Conservation (phyloP, 2,888 invertebrate genomes). For the Lochmaea crataegi region DNA sequence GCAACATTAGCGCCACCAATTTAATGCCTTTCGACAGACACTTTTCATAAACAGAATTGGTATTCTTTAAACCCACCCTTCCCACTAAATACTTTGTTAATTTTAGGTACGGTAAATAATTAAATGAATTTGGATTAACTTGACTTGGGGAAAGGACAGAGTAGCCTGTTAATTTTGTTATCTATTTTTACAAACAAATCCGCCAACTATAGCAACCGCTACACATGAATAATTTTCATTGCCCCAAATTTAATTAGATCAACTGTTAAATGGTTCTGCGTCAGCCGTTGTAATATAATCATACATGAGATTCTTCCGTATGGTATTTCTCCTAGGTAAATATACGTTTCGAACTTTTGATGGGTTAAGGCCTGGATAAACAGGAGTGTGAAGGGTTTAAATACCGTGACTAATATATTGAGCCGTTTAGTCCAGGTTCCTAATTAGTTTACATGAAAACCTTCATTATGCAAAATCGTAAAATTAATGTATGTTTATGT, state of each 20-base stretch:
- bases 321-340: constrained; percentile 21
- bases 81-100: too few species aligned
- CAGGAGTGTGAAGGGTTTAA: constrained; percentile 21
- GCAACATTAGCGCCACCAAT: too few species aligned
- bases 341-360: constrained; percentile 18
- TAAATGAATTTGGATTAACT: too few species aligned
- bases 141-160: too few species aligned
- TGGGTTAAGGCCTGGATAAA: constrained; percentile 18
- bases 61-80: too few species aligned
- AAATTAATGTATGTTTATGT: constrained; percentile 18
- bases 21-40: too few species aligned
- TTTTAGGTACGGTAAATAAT: too few species aligned
- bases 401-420: constrained; percentile 20
- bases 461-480: constrained; percentile 18
- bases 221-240: constrained; percentile 7
- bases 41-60: too few species aligned
- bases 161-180: too few species aligned
- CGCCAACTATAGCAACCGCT: not conserved
- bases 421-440: constrained; percentile 9
- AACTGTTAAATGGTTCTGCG: not conserved
- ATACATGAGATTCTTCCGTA: constrained; percentile 13
- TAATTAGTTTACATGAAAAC: constrained; percentile 24
- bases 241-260: constrained; percentile 5
- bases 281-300: constrained; percentile 14
- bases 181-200: not conserved